Conservation (phyloP, 2,888 invertebrate species). For the Rambutsinella grinnellia region DNA sequence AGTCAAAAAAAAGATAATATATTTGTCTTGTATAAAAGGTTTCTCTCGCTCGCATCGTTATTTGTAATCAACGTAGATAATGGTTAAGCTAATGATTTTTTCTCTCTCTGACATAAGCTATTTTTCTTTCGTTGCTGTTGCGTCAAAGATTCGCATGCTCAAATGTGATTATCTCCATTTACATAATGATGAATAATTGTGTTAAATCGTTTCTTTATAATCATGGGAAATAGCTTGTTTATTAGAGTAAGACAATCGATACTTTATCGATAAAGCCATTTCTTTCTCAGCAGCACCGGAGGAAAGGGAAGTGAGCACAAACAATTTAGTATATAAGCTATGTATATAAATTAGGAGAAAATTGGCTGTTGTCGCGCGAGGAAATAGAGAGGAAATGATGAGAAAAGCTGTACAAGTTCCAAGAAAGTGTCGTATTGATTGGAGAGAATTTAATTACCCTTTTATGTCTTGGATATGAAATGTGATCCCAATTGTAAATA, state of each 20-base stretch:
- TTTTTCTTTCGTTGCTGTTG: too few species aligned
- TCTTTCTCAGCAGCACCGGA: neutral
- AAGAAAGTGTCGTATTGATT: conserved; percentile 9
- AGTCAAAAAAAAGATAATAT: too few species aligned
- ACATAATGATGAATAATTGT: neutral
- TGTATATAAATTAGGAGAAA: conserved; percentile 1
- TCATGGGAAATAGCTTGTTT: neutral
- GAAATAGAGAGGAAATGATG: conserved; percentile 41
- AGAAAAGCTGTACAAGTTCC: conserved; percentile 20
- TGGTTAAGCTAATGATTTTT: too few species aligned
- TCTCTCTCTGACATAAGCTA: too few species aligned
- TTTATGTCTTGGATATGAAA: neutral
- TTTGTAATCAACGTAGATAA: too few species aligned
- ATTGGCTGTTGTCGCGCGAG: conserved; percentile 16
- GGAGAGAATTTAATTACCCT: too few species aligned
- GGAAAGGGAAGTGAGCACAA: conserved; percentile 1
- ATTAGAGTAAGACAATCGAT: neutral
- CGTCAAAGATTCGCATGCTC: conserved; percentile 42
- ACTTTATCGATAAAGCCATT: neutral
- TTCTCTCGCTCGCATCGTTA: too few species aligned
- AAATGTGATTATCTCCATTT: conserved; percentile 31
- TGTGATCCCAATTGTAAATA: neutral
- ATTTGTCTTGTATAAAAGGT: too few species aligned
- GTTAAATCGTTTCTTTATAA: neutral
- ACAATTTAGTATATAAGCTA: conserved; percentile 4